These are phyloP conservation scores for Punctoribates punctum DNA, from an alignment of 2,888 invertebrate genomes.

Conservation along the genomic window DNA sequence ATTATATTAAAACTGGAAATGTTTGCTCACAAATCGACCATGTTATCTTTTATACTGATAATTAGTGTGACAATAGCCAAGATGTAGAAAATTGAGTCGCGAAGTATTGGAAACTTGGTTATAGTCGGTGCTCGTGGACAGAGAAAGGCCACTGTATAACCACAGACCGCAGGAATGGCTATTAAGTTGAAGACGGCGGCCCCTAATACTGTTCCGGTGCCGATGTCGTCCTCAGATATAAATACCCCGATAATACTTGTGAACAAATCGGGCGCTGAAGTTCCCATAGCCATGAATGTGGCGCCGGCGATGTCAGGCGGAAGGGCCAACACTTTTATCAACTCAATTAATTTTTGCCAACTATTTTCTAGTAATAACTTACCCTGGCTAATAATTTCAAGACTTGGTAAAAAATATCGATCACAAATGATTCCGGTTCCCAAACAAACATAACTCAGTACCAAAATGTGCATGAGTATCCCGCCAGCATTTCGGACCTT, in stretches of 20 bases:
- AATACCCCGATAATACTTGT: conserved; percentile 67
- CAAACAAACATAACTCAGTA: conserved; percentile 75
- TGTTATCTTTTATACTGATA: conserved; percentile 75
- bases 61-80: conserved; percentile 75
- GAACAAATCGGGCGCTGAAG: conserved; percentile 83
- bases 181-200: conserved; percentile 81
- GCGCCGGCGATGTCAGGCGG: conserved; percentile 88
- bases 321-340: conserved; percentile 53
- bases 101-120: conserved; percentile 66
- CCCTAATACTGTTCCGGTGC: conserved; percentile 73
- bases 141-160: conserved; percentile 43
- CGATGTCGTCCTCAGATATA: conserved; percentile 41
- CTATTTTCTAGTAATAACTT: conserved; percentile 57
- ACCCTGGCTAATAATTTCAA: conserved; percentile 83
- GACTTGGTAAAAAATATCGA: conserved; percentile 87
- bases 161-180: conserved; percentile 60
- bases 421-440: conserved; percentile 82
- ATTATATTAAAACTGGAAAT: conserved; percentile 15
- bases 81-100: conserved; percentile 75
- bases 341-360: not conserved
- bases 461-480: conserved; percentile 70
- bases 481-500: conserved; percentile 60
- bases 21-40: conserved; percentile 77
- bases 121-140: conserved; percentile 18
- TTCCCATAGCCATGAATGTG: conserved; percentile 93